A percentile compares a stretch with the other conserved stretches of the same genome.
Conservation (phyloP, 2,888 invertebrate genomes). For the Drosophila meridionalis region DNA sequence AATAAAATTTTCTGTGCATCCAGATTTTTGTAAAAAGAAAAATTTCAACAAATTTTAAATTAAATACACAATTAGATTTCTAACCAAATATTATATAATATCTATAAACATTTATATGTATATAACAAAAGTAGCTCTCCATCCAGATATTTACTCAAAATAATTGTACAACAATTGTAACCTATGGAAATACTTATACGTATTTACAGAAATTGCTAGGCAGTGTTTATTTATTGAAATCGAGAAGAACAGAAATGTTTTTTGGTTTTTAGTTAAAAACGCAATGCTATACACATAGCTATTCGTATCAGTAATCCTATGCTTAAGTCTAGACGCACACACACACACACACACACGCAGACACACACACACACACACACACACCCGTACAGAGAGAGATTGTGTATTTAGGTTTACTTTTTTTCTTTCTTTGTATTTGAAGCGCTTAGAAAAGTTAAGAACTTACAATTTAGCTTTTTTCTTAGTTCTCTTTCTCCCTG, state of each 20-base stretch:
- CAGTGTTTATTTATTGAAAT: constrained; percentile 27
- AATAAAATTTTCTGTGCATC: neutral
- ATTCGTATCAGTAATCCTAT: constrained; percentile 24
- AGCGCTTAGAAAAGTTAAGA: constrained; percentile 73
- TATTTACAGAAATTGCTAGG: constrained; percentile 40
- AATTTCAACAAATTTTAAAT: too few relatives aligned
- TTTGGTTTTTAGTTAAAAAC: constrained; percentile 19
- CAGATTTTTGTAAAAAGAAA: too few relatives aligned
- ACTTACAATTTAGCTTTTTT: constrained; percentile 56
- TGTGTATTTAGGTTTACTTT: constrained; percentile 1
- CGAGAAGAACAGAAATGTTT: neutral
- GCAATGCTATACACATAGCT: constrained; percentile 45
- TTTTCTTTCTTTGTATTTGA: constrained; percentile 36
- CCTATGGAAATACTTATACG: constrained; percentile 13
- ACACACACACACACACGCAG: constrained; percentile 10
- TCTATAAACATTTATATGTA: fast-evolving
- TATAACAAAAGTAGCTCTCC: neutral
- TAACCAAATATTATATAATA: neutral
- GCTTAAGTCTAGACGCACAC: constrained; percentile 48
- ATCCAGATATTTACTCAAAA: neutral
- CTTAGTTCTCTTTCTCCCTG: constrained; percentile 50
- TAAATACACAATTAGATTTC: too few relatives aligned
- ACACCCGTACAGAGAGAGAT: constrained; percentile 6
- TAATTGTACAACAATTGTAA: neutral
- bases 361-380: neutral